phyloP scores from a whole-genome alignment of 2,888 invertebrate species.

The Sarcophaga carnaria region DNA sequence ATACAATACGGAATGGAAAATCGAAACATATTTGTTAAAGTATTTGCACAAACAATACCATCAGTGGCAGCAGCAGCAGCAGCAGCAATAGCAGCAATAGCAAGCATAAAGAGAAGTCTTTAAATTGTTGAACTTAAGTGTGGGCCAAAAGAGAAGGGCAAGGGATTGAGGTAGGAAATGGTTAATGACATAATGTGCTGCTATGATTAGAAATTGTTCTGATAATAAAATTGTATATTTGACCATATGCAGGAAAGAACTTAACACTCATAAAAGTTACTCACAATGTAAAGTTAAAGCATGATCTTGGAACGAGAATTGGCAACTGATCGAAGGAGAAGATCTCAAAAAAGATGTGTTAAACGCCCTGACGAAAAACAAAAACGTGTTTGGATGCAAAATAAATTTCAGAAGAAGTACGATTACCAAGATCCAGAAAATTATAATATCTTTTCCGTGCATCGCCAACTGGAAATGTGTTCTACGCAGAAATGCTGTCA shows the following conservation, averaged over 20 bases:
- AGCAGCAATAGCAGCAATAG: background rate
- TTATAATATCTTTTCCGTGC: too few species aligned
- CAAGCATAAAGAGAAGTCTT: background rate
- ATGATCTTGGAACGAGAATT: too few species aligned
- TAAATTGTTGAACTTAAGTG: slow-evolving; percentile 23
- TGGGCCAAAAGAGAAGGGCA: slow-evolving; percentile 12
- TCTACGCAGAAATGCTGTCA: too few species aligned
- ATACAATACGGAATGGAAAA: slow-evolving; percentile 72
- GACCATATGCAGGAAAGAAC: background rate
- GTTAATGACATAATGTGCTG: background rate
- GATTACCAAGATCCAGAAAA: too few species aligned
- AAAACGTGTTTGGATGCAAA: too few species aligned
- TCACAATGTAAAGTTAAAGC: background rate
- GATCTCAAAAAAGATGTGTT: too few species aligned
- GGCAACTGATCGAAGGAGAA: too few species aligned
- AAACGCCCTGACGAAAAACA: too few species aligned
- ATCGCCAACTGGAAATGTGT: too few species aligned
- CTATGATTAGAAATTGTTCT: background rate
- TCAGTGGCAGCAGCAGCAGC: background rate
- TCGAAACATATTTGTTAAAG: slow-evolving; percentile 79
- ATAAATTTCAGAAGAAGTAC: too few species aligned
- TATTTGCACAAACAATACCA: slow-evolving; percentile 76
- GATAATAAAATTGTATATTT: slow-evolving; percentile 5
- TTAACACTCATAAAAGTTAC: slow-evolving; percentile 20
- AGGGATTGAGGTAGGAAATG: slow-evolving; percentile 60